These are phyloP conservation scores for Crotalus adamanteus DNA, from an alignment of 2,797 vertebrate genomes.

Conservation along the genomic window DNA sequence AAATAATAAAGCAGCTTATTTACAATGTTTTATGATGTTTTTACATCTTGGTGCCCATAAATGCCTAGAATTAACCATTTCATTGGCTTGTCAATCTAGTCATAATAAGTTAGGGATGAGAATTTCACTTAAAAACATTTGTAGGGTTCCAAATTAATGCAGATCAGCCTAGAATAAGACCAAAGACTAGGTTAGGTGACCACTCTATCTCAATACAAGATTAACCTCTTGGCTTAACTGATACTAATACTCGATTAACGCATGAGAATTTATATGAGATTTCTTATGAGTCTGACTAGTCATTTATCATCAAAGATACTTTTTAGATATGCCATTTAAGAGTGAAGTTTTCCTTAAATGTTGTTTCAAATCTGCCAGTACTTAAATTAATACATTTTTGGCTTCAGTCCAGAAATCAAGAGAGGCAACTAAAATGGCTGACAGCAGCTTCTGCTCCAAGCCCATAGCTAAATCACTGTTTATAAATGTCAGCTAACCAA, in stretches of 20 bases:
- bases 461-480: neutral
- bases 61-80: neutral
- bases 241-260: neutral
- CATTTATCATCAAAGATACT: constrained; percentile 18
- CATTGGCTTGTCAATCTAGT: neutral
- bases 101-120: neutral
- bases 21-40: neutral
- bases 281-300: constrained; percentile 48
- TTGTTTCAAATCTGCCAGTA: neutral
- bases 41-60: neutral
- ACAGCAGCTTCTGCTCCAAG: neutral
- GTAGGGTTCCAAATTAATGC: neutral
- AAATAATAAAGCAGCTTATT: neutral
- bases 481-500: neutral
- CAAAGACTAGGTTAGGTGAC: neutral
- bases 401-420: neutral
- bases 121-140: neutral
- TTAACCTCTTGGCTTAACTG: neutral
- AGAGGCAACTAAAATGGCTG: neutral
- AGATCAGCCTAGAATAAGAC: neutral
- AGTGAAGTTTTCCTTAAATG: neutral
- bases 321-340: neutral
- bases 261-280: constrained; percentile 14
- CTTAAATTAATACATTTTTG: neutral
- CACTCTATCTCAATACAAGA: no score